Evolutionary conservation across 1,140 invertebrate species (phyloP).

Genomic region (Drosophila ogumai): DNA sequence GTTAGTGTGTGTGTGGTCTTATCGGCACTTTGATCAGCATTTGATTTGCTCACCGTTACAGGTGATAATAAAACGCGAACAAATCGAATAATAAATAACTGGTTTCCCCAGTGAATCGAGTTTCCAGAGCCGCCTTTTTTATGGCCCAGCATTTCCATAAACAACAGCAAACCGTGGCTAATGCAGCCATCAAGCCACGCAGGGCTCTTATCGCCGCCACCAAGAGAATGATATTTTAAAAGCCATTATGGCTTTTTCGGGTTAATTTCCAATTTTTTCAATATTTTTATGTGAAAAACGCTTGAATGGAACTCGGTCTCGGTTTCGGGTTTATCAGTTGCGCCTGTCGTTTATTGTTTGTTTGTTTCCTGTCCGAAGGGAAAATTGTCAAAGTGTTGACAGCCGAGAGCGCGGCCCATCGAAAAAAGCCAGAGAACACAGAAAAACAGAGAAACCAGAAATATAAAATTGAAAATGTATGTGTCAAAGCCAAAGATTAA

Average conservation of each 20-base stretch:
- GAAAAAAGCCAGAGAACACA: conserved; percentile 17
- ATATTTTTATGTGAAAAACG: conserved; percentile 32
- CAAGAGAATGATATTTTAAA: conserved; percentile 50
- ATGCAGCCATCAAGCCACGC: conserved; percentile 62
- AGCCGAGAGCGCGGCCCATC: conserved; percentile 34
- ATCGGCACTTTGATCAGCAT: conserved; percentile 46
- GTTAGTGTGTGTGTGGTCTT: conserved; percentile 44
- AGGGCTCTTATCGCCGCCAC: conserved; percentile 47
- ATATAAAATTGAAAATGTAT: conserved; percentile 49
- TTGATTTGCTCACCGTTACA: conserved; percentile 45
- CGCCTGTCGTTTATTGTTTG: conserved; percentile 56
- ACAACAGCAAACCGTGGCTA: conserved; percentile 45
- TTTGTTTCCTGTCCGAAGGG: conserved; percentile 63
- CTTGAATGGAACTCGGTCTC: conserved; percentile 18
- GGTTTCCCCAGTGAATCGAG: conserved; percentile 44
- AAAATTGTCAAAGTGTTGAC: conserved; percentile 75
- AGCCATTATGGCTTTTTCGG: conserved; percentile 59
- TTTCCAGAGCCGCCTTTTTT: conserved; percentile 38
- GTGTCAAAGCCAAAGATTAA: conserved; percentile 51
- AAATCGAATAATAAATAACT: conserved; percentile 46
- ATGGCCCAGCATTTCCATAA: conserved; percentile 49
- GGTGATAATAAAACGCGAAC: conserved; percentile 68
- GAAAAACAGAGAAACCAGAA: conserved; percentile 10
- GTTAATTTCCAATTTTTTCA: conserved; percentile 51
- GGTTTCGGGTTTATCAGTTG: conserved; percentile 61